Percentiles rank a stretch among this genome's conserved stretches.
These are phyloP conservation scores for Sphyrna mokarran DNA, from an alignment of 2,113 vertebrate species.

Conservation along the genomic window DNA sequence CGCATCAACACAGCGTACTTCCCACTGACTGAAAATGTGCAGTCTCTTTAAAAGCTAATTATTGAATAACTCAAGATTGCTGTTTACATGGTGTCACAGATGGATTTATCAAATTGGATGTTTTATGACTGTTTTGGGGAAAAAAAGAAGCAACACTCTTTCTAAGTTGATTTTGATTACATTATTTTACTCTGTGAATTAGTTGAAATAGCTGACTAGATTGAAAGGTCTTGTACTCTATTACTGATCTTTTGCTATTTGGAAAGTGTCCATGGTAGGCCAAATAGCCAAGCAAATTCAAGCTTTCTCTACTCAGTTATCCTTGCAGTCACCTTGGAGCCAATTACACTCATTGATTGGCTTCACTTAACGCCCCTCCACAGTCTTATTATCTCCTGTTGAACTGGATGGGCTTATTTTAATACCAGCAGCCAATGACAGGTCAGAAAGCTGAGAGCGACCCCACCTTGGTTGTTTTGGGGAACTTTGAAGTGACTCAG, in stretches of 20 bases:
- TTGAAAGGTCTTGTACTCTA: background rate
- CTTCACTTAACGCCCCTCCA: background rate
- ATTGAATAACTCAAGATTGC: background rate
- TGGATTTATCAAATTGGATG: slow-evolving; percentile 7
- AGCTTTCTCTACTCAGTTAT: background rate
- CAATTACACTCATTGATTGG: background rate
- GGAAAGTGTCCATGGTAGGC: background rate
- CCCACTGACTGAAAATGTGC: slow-evolving; percentile 20
- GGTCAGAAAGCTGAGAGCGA: too few relatives aligned
- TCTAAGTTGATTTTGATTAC: background rate
- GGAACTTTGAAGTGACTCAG: too few relatives aligned
- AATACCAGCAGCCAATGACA: too few relatives aligned
- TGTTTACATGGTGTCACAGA: background rate
- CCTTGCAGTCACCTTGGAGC: background rate
- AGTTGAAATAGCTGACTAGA: background rate
- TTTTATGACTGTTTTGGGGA: background rate
- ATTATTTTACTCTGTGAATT: slow-evolving; percentile 5
- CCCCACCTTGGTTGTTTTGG: too few relatives aligned
- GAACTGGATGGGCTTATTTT: background rate
- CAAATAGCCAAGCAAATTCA: background rate
- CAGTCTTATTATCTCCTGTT: background rate
- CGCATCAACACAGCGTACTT: background rate
- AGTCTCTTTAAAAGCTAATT: slow-evolving; percentile 19
- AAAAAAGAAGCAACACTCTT: background rate
- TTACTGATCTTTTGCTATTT: background rate